Base-by-base conservation (phyloP, 1,140 invertebrate genomes). In the Drosophila ironensis region DNA sequence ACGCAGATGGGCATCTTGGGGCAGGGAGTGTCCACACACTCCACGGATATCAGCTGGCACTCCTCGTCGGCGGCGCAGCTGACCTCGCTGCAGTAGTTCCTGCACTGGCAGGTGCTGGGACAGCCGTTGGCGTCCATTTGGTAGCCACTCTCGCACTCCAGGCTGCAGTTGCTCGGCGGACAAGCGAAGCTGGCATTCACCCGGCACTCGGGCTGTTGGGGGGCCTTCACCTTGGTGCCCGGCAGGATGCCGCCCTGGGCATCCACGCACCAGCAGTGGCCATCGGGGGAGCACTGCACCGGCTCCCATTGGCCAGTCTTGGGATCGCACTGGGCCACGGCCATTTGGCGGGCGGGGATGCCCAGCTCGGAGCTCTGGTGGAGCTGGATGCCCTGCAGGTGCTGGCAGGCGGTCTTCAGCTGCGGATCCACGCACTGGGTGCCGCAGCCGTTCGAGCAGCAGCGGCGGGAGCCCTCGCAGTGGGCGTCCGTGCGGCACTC, bases 191-290 rank as follows among this genome's bases (percentile, higher is more conserved):
- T 93, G 9, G 89, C 91, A 57, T 88, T 90, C 37, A 50, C 67
- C 71, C 77, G 59, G 59, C 92, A 92, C 6, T 87, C 67, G 3
- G 91, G 86, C n/a, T 6, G 73, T 51, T 2, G 61, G 46, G 90
- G 91, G 3, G 74, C 41, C 17, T 89, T 82, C 0, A 91, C 90
- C 4, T 92, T 86, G 0, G 93, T 93, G 22, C 93, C 91, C 3
- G 93, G 91, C n/a, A 95, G 90, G 90, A 97, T 96, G 37, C 95
- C 94, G 0, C 97, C 97, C 71, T 94, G 93, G 25, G 93, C 91
- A 72, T 98, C 96, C 0, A 97, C 96, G 90, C 97, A 98, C 97
- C 97, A 98, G 87, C 97, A 98, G 67, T 94, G 92, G 4, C 93
- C 94, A 22, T 93, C 93, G 4, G 93, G 92, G 0, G 92, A 92